A percentile compares a stretch with the other conserved stretches of the same genome.
phyloP scores from a whole-genome alignment of 2,888 invertebrate genomes.

The Pharmacophagus antenor region DNA sequence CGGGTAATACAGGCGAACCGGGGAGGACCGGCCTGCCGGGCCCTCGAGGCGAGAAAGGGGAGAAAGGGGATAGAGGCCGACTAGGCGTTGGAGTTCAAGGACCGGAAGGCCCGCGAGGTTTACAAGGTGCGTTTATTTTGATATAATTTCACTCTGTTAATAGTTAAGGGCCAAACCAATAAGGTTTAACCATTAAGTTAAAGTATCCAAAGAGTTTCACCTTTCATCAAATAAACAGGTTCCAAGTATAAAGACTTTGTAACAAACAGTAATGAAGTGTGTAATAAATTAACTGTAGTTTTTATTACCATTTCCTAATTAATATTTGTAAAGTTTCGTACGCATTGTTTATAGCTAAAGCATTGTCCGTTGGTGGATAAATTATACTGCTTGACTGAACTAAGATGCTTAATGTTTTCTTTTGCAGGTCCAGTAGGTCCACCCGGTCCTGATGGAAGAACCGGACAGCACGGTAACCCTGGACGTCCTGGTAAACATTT shows the following conservation, averaged over 20 bases:
- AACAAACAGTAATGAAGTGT: background rate
- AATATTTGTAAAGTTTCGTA: no score
- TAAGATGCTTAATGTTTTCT: slow-evolving; percentile 1
- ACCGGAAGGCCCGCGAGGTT: slow-evolving; percentile 85
- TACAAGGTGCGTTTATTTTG: slow-evolving; percentile 77
- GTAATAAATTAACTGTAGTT: background rate
- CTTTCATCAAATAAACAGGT: no score
- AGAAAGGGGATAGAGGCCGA: slow-evolving; percentile 86
- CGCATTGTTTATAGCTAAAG: no score
- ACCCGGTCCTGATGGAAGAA: slow-evolving; percentile 87
- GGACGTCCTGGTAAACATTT: slow-evolving; percentile 83
- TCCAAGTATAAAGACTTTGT: no score
- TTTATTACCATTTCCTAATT: no score
- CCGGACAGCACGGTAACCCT: slow-evolving; percentile 87
- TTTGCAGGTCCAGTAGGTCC: slow-evolving; percentile 76
- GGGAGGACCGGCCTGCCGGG: slow-evolving; percentile 85
- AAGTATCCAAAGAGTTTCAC: no score
- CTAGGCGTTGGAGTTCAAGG: slow-evolving; percentile 89
- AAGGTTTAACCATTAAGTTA: no score
- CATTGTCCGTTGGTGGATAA: no score
- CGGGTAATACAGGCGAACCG: slow-evolving; percentile 85
- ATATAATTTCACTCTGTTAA: background rate
- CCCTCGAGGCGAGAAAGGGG: slow-evolving; percentile 83
- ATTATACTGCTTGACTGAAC: no score
- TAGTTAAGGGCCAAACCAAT: no score